Evolutionary conservation across 2,113 vertebrate species (phyloP).

Genomic region (Ovibos moschatus): DNA sequence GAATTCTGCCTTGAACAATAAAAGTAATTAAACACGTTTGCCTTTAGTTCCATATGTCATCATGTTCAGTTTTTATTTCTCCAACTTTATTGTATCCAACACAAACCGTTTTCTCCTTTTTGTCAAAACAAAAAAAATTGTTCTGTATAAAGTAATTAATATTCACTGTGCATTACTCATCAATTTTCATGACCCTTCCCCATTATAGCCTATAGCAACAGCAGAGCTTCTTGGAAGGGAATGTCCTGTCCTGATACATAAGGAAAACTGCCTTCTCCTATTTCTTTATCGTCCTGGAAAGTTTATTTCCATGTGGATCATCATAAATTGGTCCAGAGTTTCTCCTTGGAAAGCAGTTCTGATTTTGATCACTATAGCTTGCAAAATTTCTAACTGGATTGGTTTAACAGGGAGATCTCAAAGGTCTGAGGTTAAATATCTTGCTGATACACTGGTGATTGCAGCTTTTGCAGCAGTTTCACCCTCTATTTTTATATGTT

Average conservation of each 20-base stretch:
- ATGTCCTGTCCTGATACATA: not conserved
- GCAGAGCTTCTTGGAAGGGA: not conserved
- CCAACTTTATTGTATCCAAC: not conserved
- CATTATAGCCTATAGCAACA: not conserved
- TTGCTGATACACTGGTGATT: constrained; percentile 20
- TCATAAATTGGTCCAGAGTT: not conserved
- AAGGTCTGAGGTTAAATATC: not conserved
- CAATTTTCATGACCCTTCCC: not conserved
- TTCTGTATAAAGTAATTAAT: not conserved
- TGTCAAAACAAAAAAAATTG: not conserved
- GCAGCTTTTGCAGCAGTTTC: not conserved
- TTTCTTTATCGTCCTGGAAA: not conserved
- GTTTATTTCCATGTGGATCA: not conserved
- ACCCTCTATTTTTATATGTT: not conserved
- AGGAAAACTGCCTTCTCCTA: not conserved
- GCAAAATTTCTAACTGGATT: not conserved
- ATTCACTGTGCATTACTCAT: not conserved
- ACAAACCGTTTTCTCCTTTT: not conserved
- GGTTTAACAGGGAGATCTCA: not conserved
- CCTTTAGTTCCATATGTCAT: not conserved
- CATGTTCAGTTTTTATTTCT: not conserved
- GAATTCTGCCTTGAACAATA: not conserved
- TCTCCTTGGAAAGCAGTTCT: not conserved
- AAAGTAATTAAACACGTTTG: not conserved
- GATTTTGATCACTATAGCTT: not conserved